Evolutionary conservation across 2,888 invertebrate species (phyloP).

Genomic region (Rhabditoides inermis): DNA sequence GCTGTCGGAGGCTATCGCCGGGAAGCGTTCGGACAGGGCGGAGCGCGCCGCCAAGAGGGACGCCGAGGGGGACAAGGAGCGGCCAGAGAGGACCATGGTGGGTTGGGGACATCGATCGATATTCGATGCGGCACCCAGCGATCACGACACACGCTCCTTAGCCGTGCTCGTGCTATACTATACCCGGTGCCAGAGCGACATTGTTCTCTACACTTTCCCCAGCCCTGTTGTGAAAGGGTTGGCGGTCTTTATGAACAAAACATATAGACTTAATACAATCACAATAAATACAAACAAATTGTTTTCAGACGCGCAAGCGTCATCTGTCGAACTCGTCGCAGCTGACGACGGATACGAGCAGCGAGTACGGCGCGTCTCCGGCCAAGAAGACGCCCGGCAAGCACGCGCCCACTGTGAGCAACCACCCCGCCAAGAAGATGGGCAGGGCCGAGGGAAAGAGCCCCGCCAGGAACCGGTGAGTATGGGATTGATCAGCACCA

Average conservation of each 20-base stretch:
- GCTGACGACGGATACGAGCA: no score
- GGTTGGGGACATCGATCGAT: neutral
- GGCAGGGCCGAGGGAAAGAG: conserved; percentile 1
- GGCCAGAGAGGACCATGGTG: neutral
- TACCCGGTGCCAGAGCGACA: no score
- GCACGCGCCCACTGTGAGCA: no score
- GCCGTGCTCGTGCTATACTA: no score
- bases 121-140: conserved; percentile 3
- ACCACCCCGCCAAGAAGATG: neutral
- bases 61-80: neutral
- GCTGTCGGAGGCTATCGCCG: conserved; percentile 3
- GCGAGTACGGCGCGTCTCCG: conserved; percentile 19
- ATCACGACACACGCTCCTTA: neutral
- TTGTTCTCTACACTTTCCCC: no score
- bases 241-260: no score
- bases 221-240: no score
- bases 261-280: no score
- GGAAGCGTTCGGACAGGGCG: neutral
- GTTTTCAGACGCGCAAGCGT: conserved; percentile 23
- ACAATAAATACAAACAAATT: no score
- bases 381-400: conserved; percentile 3
- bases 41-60: neutral
- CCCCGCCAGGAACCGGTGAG: conserved; percentile 2
- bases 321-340: conserved; percentile 33
- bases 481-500: neutral